Evolutionary conservation across 2,797 vertebrate genomes (phyloP), one percentile per base, ranked within the genome.

Genomic region (Corythornis leucogaster): DNA sequence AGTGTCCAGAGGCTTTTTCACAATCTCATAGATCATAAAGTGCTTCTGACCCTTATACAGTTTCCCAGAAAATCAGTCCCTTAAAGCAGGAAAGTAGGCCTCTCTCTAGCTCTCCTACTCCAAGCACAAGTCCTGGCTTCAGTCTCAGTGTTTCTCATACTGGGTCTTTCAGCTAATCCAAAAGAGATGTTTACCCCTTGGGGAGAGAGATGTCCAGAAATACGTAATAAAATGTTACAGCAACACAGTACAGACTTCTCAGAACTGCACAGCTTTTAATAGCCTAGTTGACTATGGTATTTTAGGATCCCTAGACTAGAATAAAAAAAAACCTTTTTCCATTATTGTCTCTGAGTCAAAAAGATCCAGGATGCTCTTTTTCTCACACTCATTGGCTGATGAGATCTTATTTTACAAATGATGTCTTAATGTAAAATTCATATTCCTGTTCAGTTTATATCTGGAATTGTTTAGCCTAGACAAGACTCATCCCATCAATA

Each of bases 1-100:
- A 73, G 24, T 78, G 62, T 92, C 76, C 55, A 94, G 69, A 90
- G 66, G n/a, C 58, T 80, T 95, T 95, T 92, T 87, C 87, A 80
- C 63, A 89, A 42, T 68, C n/a, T 4, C 58, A 33, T 40, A 62
- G 79, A 87, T 30, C 54, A 68, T 79, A 45, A 80, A 45, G 8
- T 83, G 26, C 58, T 77, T 93, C 84, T 90, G 85, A 91, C 69
- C 95, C 93, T 96, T 93, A 80, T 79, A 38, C 69, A 57, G 63
- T 94, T 95, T 92, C 85, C 87, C 89, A 83, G 73, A 89, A 95
- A 91, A 89, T 94, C 76, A 92, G 7, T 66, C 59, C 25, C 67
- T 92, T 85, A 53, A 90, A 93, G 48, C 31, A 85, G 80, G 79
- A 87, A 81, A 88, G 80, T 10, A 80, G 68, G 63, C 61, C n/a